Evolutionary conservation across 2,113 vertebrate species (phyloP).

Genomic region (Platycercus adscitus): DNA sequence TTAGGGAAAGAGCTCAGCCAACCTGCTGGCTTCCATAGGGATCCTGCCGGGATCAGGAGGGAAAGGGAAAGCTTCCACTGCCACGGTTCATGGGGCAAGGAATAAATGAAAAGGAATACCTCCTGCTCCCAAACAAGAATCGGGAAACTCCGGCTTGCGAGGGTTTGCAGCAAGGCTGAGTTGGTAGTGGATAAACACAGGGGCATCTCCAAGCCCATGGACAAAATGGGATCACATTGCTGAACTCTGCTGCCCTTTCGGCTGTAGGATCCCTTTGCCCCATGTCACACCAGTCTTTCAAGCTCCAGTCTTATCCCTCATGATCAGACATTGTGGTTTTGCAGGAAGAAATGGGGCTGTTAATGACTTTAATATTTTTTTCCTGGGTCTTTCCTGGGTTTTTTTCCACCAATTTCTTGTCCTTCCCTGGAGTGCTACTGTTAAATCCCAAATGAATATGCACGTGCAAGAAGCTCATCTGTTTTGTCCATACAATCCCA

Average conservation of each 20-base stretch:
- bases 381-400: neutral
- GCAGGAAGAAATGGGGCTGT: neutral
- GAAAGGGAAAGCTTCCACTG: neutral
- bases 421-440: neutral
- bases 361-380: neutral
- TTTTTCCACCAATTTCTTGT: neutral
- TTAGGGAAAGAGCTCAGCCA: neutral
- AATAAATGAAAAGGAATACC: accelerated
- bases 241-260: neutral
- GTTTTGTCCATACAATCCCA: neutral
- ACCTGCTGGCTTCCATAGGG: neutral
- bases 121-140: neutral
- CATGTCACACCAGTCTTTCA: neutral
- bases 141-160: neutral
- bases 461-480: neutral
- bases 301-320: neutral
- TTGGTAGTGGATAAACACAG: neutral
- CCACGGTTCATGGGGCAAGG: accelerated
- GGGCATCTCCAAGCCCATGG: neutral
- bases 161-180: neutral
- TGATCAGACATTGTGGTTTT: neutral
- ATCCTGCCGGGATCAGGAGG: neutral
- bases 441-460: neutral
- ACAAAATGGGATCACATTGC: neutral
- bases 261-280: neutral